A percentile compares a stretch with the other conserved stretches of the same genome.
Conservation (phyloP, 2,797 vertebrate genomes). For the Microtus obscurus region DNA sequence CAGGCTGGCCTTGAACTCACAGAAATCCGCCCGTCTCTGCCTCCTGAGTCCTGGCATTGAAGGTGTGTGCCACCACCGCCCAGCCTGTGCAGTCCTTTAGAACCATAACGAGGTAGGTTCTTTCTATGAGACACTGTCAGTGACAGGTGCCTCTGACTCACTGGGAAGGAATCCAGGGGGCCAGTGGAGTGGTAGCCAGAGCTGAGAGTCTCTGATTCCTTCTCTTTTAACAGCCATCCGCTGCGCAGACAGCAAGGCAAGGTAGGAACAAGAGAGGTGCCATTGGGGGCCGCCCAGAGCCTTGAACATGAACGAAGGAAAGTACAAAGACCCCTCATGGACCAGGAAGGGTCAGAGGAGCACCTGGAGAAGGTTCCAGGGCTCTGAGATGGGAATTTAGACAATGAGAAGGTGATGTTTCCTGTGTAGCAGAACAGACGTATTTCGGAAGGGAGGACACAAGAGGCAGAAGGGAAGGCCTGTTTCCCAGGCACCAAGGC, state of each 20-base stretch:
- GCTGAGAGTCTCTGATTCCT: not conserved
- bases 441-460: fast-evolving
- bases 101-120: not conserved
- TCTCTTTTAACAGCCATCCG: not conserved
- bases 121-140: not conserved
- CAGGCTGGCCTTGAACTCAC: no score
- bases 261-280: not conserved
- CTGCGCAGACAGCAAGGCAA: not conserved
- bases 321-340: not conserved
- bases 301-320: not conserved
- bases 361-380: not conserved
- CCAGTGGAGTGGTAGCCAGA: not conserved
- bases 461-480: not conserved
- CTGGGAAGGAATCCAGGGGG: not conserved
- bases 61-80: no score
- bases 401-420: not conserved
- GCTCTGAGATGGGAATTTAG: not conserved
- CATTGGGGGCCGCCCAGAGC: not conserved
- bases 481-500: not conserved
- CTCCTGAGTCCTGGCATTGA: no score
- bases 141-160: not conserved
- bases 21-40: no score
- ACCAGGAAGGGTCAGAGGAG: not conserved
- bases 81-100: no score
- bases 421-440: not conserved